A percentile compares a stretch with the other conserved stretches of the same genome.
These are phyloP conservation scores for Crocallis elinguaria DNA, from an alignment of 2,888 invertebrate genomes.

Conservation along the genomic window DNA sequence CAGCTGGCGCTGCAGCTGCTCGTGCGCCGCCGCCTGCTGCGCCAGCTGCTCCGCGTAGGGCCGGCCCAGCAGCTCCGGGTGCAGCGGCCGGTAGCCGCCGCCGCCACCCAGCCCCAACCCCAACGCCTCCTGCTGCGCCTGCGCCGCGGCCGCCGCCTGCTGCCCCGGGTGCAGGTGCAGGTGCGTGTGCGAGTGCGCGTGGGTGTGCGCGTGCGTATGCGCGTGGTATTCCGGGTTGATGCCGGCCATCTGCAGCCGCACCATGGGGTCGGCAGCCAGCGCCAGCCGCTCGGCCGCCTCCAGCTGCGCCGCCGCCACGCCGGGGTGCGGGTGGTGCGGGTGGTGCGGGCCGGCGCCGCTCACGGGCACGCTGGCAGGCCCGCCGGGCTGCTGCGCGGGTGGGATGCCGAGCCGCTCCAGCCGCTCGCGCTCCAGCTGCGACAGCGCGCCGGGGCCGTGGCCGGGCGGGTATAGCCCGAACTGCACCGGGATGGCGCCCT, in stretches of 20 bases:
- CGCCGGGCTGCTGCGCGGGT: slow-evolving; percentile 82
- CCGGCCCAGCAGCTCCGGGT: slow-evolving; percentile 91
- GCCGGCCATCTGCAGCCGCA: slow-evolving; percentile 96
- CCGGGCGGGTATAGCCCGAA: slow-evolving; percentile 91
- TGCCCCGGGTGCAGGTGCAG: slow-evolving; percentile 91
- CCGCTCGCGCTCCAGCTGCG: slow-evolving; percentile 95
- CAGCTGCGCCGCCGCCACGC: slow-evolving; percentile 86
- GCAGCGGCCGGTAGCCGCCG: slow-evolving; percentile 86
- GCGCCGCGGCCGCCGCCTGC: slow-evolving; percentile 84
- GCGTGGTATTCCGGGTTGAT: slow-evolving; percentile 95
- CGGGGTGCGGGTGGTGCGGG: slow-evolving; percentile 83
- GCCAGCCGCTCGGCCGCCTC: slow-evolving; percentile 92
- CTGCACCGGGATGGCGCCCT: slow-evolving; percentile 88
- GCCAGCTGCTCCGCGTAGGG: slow-evolving; percentile 93
- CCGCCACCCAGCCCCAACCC: slow-evolving; percentile 70
- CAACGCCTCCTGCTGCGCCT: slow-evolving; percentile 88
- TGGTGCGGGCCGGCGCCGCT: slow-evolving; percentile 73
- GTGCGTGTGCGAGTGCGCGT: slow-evolving; percentile 95
- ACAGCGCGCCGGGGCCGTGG: slow-evolving; percentile 86
- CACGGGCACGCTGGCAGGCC: slow-evolving; percentile 81
- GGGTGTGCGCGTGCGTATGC: slow-evolving; percentile 96
- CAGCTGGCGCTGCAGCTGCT: slow-evolving; percentile 93
- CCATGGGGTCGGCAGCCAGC: slow-evolving; percentile 95
- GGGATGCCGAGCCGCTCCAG: slow-evolving; percentile 92
- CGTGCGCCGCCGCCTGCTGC: slow-evolving; percentile 92